Percentiles rank a stretch among this genome's conserved stretches.
Evolutionary conservation across 2,888 invertebrate species (phyloP).

Genomic region (Colletes collaris): DNA sequence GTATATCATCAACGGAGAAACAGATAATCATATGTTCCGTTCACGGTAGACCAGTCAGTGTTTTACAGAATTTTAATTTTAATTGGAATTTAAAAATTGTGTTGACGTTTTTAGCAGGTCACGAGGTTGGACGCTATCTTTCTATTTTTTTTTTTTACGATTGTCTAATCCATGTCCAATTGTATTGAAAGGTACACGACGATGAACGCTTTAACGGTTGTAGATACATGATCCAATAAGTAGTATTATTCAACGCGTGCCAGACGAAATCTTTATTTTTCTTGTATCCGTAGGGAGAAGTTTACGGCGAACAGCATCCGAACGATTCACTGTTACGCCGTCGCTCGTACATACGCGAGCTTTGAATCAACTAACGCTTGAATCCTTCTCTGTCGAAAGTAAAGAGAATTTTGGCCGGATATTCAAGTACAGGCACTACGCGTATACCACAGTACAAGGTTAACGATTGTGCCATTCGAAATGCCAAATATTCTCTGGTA

Average conservation of each 20-base stretch:
- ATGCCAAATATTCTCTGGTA: constrained; percentile 66
- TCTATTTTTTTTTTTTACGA: neutral
- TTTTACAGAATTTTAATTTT: neutral
- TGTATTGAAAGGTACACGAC: too few relatives aligned
- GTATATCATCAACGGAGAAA: too few relatives aligned
- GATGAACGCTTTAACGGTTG: too few relatives aligned
- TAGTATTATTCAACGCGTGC: constrained; percentile 41
- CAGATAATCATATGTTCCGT: neutral
- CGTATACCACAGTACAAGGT: constrained; percentile 50
- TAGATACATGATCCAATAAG: neutral
- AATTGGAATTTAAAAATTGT: too few relatives aligned
- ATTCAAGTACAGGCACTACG: constrained; percentile 50
- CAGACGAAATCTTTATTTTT: constrained; percentile 8
- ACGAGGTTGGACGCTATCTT: neutral
- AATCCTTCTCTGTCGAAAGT: constrained; percentile 20
- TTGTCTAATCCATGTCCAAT: too few relatives aligned
- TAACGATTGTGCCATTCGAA: constrained; percentile 63
- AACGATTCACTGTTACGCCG: constrained; percentile 10
- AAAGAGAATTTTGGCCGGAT: constrained; percentile 59
- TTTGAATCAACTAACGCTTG: neutral
- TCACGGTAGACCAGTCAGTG: neutral
- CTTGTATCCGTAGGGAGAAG: neutral
- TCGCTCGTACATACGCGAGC: neutral
- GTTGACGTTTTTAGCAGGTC: neutral
- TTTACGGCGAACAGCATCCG: neutral